Percentiles rank a stretch among this genome's conserved stretches.
These are phyloP conservation scores for Tetropium fuscum DNA, from an alignment of 2,888 invertebrate species.

Conservation along the genomic window DNA sequence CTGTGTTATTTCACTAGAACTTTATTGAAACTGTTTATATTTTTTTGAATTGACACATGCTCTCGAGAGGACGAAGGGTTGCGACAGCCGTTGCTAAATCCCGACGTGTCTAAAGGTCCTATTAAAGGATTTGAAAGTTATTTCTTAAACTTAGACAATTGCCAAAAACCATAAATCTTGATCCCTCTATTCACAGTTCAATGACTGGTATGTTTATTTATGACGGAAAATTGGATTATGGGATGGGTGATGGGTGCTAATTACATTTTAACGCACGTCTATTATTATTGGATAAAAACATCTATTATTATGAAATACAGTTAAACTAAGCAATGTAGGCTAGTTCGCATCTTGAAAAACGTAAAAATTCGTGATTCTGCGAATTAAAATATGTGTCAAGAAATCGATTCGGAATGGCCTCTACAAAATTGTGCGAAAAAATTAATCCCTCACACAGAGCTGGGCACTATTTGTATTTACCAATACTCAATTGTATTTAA, in stretches of 20 bases:
- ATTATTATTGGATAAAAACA: too few species aligned
- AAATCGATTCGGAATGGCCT: too few species aligned
- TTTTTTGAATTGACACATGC: constrained; percentile 27
- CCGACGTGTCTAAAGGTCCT: constrained; percentile 24
- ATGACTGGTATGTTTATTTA: constrained; percentile 16
- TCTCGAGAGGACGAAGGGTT: constrained; percentile 24
- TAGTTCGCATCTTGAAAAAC: too few species aligned
- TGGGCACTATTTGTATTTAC: too few species aligned
- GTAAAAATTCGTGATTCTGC: too few species aligned
- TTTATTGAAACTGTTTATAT: constrained; percentile 29
- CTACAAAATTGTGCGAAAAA: too few species aligned
- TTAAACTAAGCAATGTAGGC: too few species aligned
- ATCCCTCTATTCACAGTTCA: constrained; percentile 16
- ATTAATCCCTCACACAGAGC: too few species aligned
- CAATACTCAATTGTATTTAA: too few species aligned
- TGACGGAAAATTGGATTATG: constrained; percentile 4
- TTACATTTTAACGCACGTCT: too few species aligned
- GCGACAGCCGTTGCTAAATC: constrained; percentile 27
- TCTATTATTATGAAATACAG: too few species aligned
- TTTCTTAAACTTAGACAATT: constrained; percentile 19
- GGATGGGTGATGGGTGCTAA: background rate
- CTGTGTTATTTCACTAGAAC: constrained; percentile 14
- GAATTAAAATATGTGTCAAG: too few species aligned
- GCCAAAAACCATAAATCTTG: constrained; percentile 20
- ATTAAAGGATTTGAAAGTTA: constrained; percentile 21